Evolutionary conservation across 2,888 invertebrate species (phyloP).

Genomic region (Leptopilina drosophilae): DNA sequence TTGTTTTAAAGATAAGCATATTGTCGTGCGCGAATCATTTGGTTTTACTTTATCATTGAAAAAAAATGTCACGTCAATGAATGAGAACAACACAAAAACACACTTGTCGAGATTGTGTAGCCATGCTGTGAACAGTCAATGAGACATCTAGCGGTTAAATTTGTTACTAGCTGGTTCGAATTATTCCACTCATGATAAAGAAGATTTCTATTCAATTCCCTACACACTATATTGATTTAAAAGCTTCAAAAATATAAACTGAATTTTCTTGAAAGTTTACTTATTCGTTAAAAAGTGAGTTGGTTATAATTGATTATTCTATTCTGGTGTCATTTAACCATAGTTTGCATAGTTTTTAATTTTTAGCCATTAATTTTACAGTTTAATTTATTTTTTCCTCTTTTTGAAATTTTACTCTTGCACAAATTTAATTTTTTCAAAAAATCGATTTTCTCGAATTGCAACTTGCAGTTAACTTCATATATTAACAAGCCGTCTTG

Average conservation of each 20-base stretch:
- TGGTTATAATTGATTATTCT: no score
- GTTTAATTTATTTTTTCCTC: no score
- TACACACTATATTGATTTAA: no score
- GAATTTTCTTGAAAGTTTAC: no score
- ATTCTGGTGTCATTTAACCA: no score
- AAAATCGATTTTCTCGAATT: neutral
- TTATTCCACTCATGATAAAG: slow-evolving; percentile 1
- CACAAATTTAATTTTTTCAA: neutral
- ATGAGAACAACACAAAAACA: slow-evolving; percentile 23
- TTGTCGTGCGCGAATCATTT: neutral
- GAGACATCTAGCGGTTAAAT: slow-evolving; percentile 1
- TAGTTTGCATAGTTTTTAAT: no score
- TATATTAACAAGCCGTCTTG: neutral
- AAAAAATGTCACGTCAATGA: neutral
- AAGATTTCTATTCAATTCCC: neutral
- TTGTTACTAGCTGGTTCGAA: neutral
- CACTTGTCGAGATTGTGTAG: neutral
- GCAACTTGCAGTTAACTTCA: neutral
- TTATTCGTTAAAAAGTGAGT: no score
- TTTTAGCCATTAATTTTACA: no score
- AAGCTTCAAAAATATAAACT: no score
- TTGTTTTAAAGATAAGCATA: slow-evolving; percentile 26
- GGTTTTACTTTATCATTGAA: neutral
- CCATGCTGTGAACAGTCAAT: slow-evolving; percentile 14
- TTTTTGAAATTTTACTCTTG: neutral